These are phyloP conservation scores for Oopsacas minuta DNA, from an alignment of 37 sponge, comb jelly and placozoan species.

Conservation along the genomic window DNA sequence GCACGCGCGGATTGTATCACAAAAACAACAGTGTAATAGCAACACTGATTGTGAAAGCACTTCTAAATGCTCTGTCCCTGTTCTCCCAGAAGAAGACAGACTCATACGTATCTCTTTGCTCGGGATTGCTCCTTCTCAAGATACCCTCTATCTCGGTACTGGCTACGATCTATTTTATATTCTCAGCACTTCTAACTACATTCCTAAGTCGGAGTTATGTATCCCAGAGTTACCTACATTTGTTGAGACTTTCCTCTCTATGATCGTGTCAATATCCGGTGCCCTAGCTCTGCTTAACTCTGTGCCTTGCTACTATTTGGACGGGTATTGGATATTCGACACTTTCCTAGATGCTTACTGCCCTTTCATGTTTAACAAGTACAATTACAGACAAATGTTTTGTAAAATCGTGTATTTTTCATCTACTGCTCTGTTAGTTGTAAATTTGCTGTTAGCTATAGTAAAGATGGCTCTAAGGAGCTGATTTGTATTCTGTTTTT, in stretches of 20 bases:
- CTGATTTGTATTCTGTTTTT: background rate
- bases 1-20: constrained; percentile 39
- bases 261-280: constrained; percentile 70
- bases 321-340: constrained; percentile 74
- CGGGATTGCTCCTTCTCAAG: constrained; percentile 26
- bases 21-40: constrained; percentile 24
- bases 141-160: constrained; percentile 67
- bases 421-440: constrained; percentile 32
- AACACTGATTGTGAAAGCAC: constrained; percentile 47
- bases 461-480: background rate
- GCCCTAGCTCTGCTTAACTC: constrained; percentile 83
- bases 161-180: constrained; percentile 36
- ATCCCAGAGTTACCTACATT: constrained; percentile 52
- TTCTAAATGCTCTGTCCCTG: constrained; percentile 40
- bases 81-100: constrained; percentile 23
- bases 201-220: constrained; percentile 24
- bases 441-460: constrained; percentile 36
- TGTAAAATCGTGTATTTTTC: constrained; percentile 25
- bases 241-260: constrained; percentile 53
- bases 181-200: constrained; percentile 36
- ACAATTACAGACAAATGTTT: constrained; percentile 18
- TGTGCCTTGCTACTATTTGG: constrained; percentile 72
- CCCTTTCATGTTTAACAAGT: constrained; percentile 27
- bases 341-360: constrained; percentile 49
- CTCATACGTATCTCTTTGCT: constrained; percentile 52